phyloP scores from a whole-genome alignment of 1,140 invertebrate species.

The Sarcophaga bullata region DNA sequence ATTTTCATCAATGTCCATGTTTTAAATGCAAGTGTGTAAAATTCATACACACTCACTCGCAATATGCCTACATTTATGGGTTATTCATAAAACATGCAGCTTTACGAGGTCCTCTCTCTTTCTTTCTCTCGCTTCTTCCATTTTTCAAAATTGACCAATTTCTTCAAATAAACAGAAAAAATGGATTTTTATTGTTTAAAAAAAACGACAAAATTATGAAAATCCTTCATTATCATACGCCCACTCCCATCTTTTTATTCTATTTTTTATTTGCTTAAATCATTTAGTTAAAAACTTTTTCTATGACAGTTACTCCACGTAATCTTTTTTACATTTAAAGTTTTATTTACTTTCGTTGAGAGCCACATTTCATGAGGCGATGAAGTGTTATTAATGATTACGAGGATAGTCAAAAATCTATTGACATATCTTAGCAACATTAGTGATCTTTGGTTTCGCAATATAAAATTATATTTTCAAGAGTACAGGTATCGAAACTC shows the following conservation, averaged over 20 bases:
- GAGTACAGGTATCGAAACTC: too few species aligned
- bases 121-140: too few species aligned
- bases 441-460: too few species aligned
- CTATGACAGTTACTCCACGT: background rate
- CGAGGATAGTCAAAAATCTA: too few species aligned
- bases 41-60: background rate
- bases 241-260: background rate
- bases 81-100: constrained; percentile 19
- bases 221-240: background rate
- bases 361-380: too few species aligned
- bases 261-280: background rate
- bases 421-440: too few species aligned
- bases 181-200: background rate
- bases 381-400: too few species aligned
- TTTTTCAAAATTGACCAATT: background rate
- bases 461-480: too few species aligned
- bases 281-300: constrained; percentile 2
- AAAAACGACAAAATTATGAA: background rate
- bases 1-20: too few species aligned
- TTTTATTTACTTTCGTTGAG: too few species aligned
- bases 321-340: background rate
- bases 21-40: too few species aligned
- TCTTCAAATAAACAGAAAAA: background rate
- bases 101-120: background rate
- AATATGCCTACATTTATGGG: background rate